A percentile compares a stretch with the other conserved stretches of the same genome.
These are phyloP conservation scores for Oreochromis niloticus DNA, from an alignment of 2,113 vertebrate species.

Conservation along the genomic window DNA sequence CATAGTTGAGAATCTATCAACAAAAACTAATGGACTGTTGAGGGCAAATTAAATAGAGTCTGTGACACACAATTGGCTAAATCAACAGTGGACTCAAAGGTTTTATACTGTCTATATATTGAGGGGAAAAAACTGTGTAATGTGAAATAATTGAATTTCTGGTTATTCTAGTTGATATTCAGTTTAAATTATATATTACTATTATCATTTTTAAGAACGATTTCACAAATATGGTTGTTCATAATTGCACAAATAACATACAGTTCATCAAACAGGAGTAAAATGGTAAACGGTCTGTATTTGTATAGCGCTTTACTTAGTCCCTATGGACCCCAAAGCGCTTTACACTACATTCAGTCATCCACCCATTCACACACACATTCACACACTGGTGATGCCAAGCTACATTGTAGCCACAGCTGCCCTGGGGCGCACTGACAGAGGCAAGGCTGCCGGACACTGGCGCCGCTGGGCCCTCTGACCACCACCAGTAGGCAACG, in stretches of 20 bases:
- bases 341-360: too few relatives aligned
- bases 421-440: too few relatives aligned
- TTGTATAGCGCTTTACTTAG: too few relatives aligned
- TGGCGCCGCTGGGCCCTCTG: too few relatives aligned
- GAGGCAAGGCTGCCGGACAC: too few relatives aligned
- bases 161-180: background rate
- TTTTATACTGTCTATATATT: background rate
- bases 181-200: background rate
- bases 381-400: too few relatives aligned
- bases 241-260: background rate
- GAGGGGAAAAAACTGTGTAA: background rate
- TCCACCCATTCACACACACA: too few relatives aligned
- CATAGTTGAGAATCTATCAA: slow-evolving; percentile 14
- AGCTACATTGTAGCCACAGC: too few relatives aligned
- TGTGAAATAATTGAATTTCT: background rate
- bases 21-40: background rate
- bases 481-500: too few relatives aligned
- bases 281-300: too few relatives aligned
- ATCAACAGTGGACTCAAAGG: background rate
- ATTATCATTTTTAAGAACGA: background rate
- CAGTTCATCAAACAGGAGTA: background rate
- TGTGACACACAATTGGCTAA: background rate
- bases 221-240: background rate
- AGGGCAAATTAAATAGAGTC: background rate
- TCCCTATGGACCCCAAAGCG: too few relatives aligned